These are phyloP conservation scores for Pipistrellus pipistrellus DNA, from an alignment of 2,797 vertebrate species.

Conservation along the genomic window DNA sequence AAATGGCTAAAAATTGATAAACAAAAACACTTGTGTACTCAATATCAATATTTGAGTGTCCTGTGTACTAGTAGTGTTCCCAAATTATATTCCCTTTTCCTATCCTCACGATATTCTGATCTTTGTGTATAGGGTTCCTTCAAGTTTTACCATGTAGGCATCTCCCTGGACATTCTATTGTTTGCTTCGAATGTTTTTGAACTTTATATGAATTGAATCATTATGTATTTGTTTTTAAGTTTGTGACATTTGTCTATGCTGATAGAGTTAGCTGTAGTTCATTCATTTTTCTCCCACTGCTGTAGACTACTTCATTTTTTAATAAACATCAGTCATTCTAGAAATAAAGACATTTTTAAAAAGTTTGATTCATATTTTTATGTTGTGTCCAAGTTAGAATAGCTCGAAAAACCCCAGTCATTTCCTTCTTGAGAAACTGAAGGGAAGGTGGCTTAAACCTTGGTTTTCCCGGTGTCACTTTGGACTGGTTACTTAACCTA, in stretches of 20 bases:
- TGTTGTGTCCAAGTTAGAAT: background rate
- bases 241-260: background rate
- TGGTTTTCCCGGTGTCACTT: background rate
- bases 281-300: background rate
- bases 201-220: slow-evolving; percentile 22
- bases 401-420: background rate
- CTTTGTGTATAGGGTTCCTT: background rate
- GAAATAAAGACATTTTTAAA: background rate
- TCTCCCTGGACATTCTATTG: background rate
- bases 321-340: background rate
- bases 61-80: background rate
- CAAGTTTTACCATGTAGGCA: background rate
- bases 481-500: background rate
- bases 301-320: background rate
- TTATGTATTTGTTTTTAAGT: background rate
- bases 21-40: background rate
- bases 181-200: background rate
- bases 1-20: slow-evolving; percentile 12
- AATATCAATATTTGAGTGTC: background rate
- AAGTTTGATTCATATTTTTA: background rate
- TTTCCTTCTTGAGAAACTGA: background rate
- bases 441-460: background rate
- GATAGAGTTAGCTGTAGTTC: background rate
- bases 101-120: background rate
- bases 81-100: background rate